Base-by-base conservation (phyloP, 2,888 invertebrate species). In the Drosophila aldrichi region DNA sequence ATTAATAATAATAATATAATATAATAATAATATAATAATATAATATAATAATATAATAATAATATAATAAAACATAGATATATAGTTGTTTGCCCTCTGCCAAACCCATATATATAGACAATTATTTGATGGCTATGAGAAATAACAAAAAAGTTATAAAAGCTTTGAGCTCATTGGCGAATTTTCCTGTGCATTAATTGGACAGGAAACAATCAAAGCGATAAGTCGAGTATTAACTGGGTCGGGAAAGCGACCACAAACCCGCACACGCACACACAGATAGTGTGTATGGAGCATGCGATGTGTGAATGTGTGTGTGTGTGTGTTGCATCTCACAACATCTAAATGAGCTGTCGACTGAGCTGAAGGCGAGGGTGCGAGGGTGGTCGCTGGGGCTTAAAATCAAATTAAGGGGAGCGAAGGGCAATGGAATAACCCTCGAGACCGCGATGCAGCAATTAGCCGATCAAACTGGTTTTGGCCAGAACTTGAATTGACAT, bases 391-490 rank as follows among this genome's bases (percentile, higher is more conserved):
- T 18, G 41, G 9, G 18, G 56, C 7, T 56, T 43, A 20, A 43
- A 43, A 34, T 56, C 43, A 44, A 56, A 56, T 44, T 43, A 22
- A 22, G 56, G 43, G 56, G 43, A 10, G 6, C 25, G 54, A 54
- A 54, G 54, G 54, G 34, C 41, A 32, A 7, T n/a, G 43, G 46
- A 54, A 29, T 18, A 36, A 25, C 25, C 25, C 25, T 25, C 25
- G 25, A 25, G 25, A 25, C 25, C 25, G 25, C 40, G 38, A 49
- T 25, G 43, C 46, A 46, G 16, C 51, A 69, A 55, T 69, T 63
- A 69, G 51, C 59, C n/a, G 70, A 43, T 70, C 32, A 46, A 73
- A 73, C 70, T 61, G 65, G 72, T 72, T 72, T 60, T 41, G 7
- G 48, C 29, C 44, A 55, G 55, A 58, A 63, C 55, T 63, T 60